Evolutionary conservation across 2,888 invertebrate species (phyloP).

Genomic region (Cephonodes hylas): DNA sequence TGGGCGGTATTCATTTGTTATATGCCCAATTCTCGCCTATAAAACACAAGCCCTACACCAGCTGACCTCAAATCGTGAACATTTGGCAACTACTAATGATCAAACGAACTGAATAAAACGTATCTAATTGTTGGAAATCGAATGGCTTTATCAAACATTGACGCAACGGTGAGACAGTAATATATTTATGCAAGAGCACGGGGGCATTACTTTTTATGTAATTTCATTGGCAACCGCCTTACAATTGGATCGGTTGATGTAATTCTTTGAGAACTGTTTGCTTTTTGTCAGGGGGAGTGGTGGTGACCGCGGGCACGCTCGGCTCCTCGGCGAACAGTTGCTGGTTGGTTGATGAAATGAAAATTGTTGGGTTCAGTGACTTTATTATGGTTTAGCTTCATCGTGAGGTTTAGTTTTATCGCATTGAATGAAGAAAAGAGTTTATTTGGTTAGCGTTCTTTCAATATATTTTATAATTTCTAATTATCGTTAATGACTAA

Average conservation of each 20-base stretch:
- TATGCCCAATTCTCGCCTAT: not conserved
- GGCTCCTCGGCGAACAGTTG: not conserved
- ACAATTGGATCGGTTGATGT: conserved; percentile 21
- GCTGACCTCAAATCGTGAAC: conserved; percentile 9
- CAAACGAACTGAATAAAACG: conserved; percentile 27
- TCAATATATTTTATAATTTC: too few species aligned
- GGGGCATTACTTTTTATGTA: conserved; percentile 29
- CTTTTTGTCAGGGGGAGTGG: not conserved
- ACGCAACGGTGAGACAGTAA: conserved; percentile 35
- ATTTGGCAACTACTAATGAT: conserved; percentile 19
- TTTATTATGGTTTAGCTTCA: not conserved
- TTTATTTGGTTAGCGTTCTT: too few species aligned
- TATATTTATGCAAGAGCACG: conserved; percentile 30
- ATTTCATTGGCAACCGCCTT: conserved; percentile 22
- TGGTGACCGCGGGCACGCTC: not conserved
- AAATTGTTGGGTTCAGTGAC: not conserved
- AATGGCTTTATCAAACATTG: conserved; percentile 28
- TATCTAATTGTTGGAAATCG: conserved; percentile 35
- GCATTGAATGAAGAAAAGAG: too few species aligned
- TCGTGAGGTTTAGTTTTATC: too few species aligned
- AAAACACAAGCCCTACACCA: not conserved
- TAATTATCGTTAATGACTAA: too few species aligned
- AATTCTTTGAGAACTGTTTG: conserved; percentile 10
- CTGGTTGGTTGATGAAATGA: not conserved
- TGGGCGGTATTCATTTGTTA: not conserved